phyloP scores from a whole-genome alignment of 1,140 invertebrate genomes.

The Achatina immaculata region DNA sequence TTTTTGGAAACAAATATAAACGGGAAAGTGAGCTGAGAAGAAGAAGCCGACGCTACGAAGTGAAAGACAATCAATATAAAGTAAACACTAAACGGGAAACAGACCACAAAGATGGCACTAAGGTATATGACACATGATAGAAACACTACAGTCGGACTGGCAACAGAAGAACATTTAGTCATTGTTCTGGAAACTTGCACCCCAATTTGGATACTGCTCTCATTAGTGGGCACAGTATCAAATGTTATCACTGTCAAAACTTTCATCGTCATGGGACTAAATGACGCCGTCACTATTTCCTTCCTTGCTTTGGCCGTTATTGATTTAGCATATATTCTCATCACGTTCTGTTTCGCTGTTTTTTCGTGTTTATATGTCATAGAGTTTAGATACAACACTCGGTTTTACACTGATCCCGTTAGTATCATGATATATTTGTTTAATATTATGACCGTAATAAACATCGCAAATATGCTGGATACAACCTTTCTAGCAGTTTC shows the following conservation, averaged over 20 bases:
- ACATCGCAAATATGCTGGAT: not conserved
- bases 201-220: too few relatives aligned
- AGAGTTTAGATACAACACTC: not conserved
- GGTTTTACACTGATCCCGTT: not conserved
- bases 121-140: too few relatives aligned
- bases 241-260: slow-evolving; percentile 11
- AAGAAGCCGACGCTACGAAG: too few relatives aligned
- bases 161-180: too few relatives aligned
- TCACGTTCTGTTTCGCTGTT: not conserved
- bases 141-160: too few relatives aligned
- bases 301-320: slow-evolving; percentile 11
- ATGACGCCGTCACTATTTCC: slow-evolving; percentile 8
- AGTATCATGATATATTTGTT: not conserved
- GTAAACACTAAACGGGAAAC: too few relatives aligned
- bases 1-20: too few relatives aligned
- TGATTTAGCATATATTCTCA: not conserved
- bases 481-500: too few relatives aligned
- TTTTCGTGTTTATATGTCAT: not conserved
- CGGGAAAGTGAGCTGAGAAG: too few relatives aligned
- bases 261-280: not conserved
- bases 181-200: too few relatives aligned
- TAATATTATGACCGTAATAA: not conserved
- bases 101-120: too few relatives aligned
- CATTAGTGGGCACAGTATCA: not conserved
- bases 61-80: too few relatives aligned